Conservation (phyloP, 2,888 invertebrate genomes). For the Phengaris arion region DNA sequence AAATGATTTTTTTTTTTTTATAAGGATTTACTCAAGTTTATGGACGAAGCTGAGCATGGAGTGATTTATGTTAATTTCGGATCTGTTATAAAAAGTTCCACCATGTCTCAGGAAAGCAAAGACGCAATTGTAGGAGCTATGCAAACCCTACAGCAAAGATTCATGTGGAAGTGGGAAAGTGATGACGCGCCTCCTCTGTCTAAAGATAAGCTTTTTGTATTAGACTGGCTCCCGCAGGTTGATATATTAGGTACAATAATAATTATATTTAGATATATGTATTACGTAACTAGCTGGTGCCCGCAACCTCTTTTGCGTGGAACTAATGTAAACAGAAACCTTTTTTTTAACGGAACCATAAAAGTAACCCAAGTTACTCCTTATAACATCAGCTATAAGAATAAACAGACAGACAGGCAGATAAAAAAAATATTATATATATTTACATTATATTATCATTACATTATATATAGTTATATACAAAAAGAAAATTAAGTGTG, state of each 20-base stretch:
- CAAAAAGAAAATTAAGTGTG: too few relatives aligned
- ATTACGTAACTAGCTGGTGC: too few relatives aligned
- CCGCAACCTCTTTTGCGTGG: too few relatives aligned
- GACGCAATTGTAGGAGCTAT: constrained; percentile 81
- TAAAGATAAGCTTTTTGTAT: constrained; percentile 81
- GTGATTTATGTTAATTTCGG: constrained; percentile 89
- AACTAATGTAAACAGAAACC: too few relatives aligned
- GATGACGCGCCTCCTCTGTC: constrained; percentile 75
- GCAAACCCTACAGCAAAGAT: constrained; percentile 81
- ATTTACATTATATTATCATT: too few relatives aligned
- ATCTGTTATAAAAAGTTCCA: constrained; percentile 83
- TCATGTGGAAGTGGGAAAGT: constrained; percentile 90
- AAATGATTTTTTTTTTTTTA: constrained; percentile 37
- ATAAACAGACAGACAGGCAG: too few relatives aligned
- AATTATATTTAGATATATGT: background rate
- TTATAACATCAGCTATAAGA: too few relatives aligned
- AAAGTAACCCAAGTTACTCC: too few relatives aligned
- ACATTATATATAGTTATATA: too few relatives aligned
- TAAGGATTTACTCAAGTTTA: constrained; percentile 79
- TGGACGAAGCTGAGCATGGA: constrained; percentile 82
- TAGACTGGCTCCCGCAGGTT: constrained; percentile 85
- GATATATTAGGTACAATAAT: constrained; percentile 77
- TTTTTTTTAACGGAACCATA: too few relatives aligned
- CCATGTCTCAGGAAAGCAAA: constrained; percentile 80
- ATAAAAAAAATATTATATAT: too few relatives aligned